These are phyloP conservation scores for Drymodes brunneopygia DNA, from an alignment of 2,113 vertebrate species.

Conservation along the genomic window DNA sequence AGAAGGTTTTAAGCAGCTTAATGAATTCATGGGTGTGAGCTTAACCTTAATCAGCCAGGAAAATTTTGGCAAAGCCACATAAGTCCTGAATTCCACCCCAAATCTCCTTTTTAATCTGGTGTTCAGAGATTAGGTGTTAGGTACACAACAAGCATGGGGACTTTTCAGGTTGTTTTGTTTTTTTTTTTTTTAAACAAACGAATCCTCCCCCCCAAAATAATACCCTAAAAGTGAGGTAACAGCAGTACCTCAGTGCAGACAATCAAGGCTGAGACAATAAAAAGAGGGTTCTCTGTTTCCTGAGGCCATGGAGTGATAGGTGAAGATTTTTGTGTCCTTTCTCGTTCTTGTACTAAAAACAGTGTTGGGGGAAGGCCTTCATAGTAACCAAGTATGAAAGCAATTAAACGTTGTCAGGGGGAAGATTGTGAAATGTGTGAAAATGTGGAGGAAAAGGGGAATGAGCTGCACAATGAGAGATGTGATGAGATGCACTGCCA, in stretches of 20 bases:
- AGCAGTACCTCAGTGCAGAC: background rate
- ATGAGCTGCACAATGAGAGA: background rate
- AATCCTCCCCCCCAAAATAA: rapidly evolving
- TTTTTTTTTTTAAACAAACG: background rate
- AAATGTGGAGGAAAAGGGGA: background rate
- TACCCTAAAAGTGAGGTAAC: background rate
- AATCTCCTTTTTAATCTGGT: background rate
- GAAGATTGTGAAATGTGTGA: background rate
- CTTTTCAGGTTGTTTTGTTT: background rate
- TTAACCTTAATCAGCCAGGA: background rate
- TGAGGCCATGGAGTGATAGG: background rate
- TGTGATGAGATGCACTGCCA: background rate
- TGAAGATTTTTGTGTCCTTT: background rate
- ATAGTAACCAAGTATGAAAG: background rate
- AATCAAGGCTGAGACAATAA: background rate
- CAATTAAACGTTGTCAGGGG: background rate
- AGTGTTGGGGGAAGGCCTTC: background rate
- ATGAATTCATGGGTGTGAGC: background rate
- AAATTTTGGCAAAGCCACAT: background rate
- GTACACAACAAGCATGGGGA: background rate
- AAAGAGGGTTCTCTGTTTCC: background rate
- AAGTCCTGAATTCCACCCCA: background rate
- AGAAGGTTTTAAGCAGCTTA: background rate
- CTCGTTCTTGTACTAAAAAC: background rate
- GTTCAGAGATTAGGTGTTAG: background rate